Conservation (phyloP, 2,113 vertebrate genomes). For the Cercocebus atys region DNA sequence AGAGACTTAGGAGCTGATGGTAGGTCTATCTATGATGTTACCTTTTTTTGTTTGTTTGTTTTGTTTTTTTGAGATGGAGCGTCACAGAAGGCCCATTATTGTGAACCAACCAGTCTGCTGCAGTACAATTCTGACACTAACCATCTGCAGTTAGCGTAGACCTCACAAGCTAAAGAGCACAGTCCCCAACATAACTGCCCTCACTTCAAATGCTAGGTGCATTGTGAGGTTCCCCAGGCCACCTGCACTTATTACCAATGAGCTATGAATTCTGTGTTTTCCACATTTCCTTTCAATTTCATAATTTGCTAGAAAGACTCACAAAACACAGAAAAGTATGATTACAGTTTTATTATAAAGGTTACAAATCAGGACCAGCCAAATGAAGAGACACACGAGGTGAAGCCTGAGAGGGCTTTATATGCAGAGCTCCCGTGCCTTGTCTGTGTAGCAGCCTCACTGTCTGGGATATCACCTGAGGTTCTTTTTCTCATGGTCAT, state of each 20-base stretch:
- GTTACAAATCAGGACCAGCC: background rate
- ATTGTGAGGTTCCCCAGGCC: background rate
- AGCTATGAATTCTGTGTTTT: background rate
- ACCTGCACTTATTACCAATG: background rate
- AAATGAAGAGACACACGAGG: background rate
- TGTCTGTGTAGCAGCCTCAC: no score
- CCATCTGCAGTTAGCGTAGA: background rate
- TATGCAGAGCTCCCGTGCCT: rapidly evolving
- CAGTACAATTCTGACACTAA: background rate
- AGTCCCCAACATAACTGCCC: background rate
- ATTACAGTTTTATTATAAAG: background rate
- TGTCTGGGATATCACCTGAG: no score
- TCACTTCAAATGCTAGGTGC: background rate
- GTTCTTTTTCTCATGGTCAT: no score
- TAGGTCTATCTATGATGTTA: background rate
- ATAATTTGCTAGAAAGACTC: background rate
- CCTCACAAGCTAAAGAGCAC: background rate
- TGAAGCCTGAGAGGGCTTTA: background rate
- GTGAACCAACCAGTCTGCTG: background rate
- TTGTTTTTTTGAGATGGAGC: background rate
- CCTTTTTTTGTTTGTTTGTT: background rate
- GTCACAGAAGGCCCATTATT: background rate
- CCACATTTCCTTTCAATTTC: background rate
- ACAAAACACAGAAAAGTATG: background rate
- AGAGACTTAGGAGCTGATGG: rapidly evolving